These are phyloP conservation scores for Cryptotermes secundus DNA, from an alignment of 1,140 invertebrate genomes.

Conservation along the genomic window DNA sequence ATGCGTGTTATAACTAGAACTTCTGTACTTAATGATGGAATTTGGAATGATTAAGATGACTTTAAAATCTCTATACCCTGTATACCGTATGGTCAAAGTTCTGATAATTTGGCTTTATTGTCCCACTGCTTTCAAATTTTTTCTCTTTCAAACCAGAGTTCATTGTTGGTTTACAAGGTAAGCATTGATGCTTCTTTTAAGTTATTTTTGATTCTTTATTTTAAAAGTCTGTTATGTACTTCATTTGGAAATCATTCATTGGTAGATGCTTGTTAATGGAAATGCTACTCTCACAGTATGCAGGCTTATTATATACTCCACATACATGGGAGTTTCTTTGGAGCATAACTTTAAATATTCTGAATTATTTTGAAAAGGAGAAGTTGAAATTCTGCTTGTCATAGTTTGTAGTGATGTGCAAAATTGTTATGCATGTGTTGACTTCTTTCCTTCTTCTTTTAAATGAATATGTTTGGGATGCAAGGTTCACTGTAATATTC, in stretches of 20 bases:
- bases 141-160: slow-evolving; percentile 34
- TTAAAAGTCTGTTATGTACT: not conserved
- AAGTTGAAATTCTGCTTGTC: not conserved
- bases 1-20: too few species aligned
- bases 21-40: too few species aligned
- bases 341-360: not conserved
- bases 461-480: not conserved
- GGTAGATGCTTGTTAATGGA: not conserved
- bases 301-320: not conserved
- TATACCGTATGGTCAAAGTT: not conserved
- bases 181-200: not conserved
- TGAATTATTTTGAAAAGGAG: not conserved
- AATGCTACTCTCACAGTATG: not conserved
- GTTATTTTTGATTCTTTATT: not conserved
- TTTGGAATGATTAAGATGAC: not conserved
- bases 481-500: not conserved
- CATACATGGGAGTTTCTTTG: not conserved
- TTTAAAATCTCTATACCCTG: not conserved
- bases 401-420: not conserved
- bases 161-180: slow-evolving; percentile 35
- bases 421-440: not conserved
- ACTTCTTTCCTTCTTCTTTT: not conserved
- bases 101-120: not conserved
- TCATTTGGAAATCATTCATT: not conserved
- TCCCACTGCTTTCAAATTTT: slow-evolving; percentile 22